These are phyloP conservation scores for Atta texana DNA, from an alignment of 1,140 invertebrate species.

Conservation along the genomic window DNA sequence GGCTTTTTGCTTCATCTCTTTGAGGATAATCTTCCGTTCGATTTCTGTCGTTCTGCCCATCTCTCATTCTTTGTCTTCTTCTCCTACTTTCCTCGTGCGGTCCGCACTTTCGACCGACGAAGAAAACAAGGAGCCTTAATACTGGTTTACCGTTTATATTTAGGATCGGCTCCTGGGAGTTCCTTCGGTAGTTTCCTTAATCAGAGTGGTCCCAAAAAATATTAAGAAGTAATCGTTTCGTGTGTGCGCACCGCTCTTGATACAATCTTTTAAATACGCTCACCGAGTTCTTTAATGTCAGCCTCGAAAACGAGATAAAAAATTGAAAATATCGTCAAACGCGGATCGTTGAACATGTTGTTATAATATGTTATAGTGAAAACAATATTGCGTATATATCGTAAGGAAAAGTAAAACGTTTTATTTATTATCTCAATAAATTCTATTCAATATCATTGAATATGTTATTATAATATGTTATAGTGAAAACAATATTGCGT, in stretches of 20 bases:
- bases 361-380: neutral
- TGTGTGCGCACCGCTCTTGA: slow-evolving; percentile 37
- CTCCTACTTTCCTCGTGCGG: neutral
- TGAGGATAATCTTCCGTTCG: slow-evolving; percentile 40
- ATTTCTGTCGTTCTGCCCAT: slow-evolving; percentile 15
- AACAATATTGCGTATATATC: neutral
- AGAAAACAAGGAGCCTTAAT: slow-evolving; percentile 60
- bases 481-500: neutral
- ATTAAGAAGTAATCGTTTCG: slow-evolving; percentile 69
- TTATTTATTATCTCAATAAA: neutral
- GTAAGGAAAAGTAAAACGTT: neutral
- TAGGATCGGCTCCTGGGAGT: slow-evolving; percentile 44
- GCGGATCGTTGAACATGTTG: slow-evolving; percentile 26
- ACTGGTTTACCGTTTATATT: slow-evolving; percentile 63
- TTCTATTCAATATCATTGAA: slow-evolving; percentile 27
- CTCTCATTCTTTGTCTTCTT: slow-evolving; percentile 1
- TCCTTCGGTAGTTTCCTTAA: slow-evolving; percentile 68
- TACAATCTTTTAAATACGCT: slow-evolving; percentile 49
- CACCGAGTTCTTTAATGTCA: slow-evolving; percentile 36
- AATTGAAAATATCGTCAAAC: slow-evolving; percentile 27
- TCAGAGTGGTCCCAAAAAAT: slow-evolving; percentile 76
- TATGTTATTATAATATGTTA: neutral
- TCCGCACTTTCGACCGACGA: slow-evolving; percentile 16
- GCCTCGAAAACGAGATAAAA: slow-evolving; percentile 16
- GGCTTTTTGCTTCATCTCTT: slow-evolving; percentile 21